Percentiles rank a stretch among this genome's conserved stretches.
phyloP scores from a whole-genome alignment of 2,113 vertebrate species.

The Aspiorhynchus laticeps region DNA sequence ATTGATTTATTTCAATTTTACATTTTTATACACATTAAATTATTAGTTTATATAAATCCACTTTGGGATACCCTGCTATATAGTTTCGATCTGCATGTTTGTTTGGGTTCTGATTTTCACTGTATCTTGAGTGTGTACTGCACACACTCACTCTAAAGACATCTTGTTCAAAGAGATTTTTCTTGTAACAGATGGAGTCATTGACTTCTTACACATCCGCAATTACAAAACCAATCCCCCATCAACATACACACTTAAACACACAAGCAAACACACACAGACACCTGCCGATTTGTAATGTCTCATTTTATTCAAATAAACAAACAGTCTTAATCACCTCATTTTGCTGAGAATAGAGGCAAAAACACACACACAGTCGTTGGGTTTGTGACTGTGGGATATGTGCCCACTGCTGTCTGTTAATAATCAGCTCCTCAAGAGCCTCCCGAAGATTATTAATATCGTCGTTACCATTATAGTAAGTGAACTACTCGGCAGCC shows the following conservation, averaged over 20 bases:
- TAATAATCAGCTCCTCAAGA: constrained; percentile 8
- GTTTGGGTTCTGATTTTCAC: background rate
- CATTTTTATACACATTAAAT: background rate
- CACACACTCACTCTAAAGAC: background rate
- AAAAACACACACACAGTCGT: background rate
- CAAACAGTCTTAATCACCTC: background rate
- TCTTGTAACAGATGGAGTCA: constrained; percentile 17
- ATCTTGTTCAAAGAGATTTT: background rate
- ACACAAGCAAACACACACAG: background rate
- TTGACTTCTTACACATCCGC: background rate
- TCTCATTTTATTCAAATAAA: constrained; percentile 19
- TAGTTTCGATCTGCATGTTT: background rate
- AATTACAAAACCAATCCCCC: constrained; percentile 32
- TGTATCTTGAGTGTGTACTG: no score
- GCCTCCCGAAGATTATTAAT: constrained; percentile 31
- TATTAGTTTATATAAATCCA: background rate
- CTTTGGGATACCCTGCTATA: background rate
- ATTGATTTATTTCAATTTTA: background rate
- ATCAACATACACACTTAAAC: constrained; percentile 10
- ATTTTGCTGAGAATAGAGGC: background rate
- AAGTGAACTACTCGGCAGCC: constrained; percentile 24
- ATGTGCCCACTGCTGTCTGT: background rate
- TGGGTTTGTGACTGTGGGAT: background rate
- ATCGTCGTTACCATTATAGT: background rate
- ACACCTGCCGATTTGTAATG: constrained; percentile 28